phyloP scores from a whole-genome alignment of 2,888 invertebrate genomes.

The Apamea epomidion region DNA sequence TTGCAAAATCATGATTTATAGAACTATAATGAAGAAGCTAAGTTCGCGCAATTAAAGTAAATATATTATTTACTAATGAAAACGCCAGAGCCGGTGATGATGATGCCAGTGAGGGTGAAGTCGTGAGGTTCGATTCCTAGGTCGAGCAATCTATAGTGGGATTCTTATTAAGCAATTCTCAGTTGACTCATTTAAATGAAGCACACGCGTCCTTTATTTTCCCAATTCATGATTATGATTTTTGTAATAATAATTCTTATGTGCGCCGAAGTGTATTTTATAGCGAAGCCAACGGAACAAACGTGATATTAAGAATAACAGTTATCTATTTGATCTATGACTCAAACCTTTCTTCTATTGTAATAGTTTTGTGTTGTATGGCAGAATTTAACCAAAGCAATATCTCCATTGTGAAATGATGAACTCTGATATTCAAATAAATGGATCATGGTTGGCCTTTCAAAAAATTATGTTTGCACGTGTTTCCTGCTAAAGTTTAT shows the following conservation, averaged over 20 bases:
- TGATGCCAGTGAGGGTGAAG: not conserved
- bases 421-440: constrained; percentile 46
- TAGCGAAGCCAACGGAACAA: not conserved
- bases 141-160: not conserved
- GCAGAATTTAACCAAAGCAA: constrained; percentile 38
- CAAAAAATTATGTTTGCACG: constrained; percentile 51
- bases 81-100: not conserved
- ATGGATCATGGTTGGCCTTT: constrained; percentile 48
- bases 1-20: constrained; percentile 20
- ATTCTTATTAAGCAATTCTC: not conserved
- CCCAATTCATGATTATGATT: not conserved
- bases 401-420: constrained; percentile 42
- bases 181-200: constrained; percentile 1
- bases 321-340: constrained; percentile 16
- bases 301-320: constrained; percentile 12
- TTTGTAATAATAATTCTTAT: not conserved
- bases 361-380: constrained; percentile 18
- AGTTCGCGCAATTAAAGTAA: not conserved
- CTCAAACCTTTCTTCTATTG: constrained; percentile 29
- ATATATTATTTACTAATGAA: not conserved
- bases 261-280: not conserved
- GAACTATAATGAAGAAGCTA: not conserved
- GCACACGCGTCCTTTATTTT: constrained; percentile 3
- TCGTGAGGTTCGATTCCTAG: not conserved
- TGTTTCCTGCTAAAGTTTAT: constrained; percentile 50